Conservation (phyloP, 2,888 invertebrate species). For the Magallana nippona region DNA sequence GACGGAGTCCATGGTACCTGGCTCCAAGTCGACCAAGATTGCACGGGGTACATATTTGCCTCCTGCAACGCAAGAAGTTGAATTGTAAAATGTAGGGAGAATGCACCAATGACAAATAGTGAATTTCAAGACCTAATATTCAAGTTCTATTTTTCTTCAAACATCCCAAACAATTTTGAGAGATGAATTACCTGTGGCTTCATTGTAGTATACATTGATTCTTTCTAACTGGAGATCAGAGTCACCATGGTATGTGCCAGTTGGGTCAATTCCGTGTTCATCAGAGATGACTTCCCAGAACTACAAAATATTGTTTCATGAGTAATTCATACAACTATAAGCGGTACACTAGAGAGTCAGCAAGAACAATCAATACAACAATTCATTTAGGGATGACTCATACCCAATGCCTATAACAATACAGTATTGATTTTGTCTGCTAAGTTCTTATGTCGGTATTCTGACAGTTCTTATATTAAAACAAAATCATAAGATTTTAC, state of each 20-base stretch:
- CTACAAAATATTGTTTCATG: conserved; percentile 53
- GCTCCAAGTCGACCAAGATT: conserved; percentile 95
- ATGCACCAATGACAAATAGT: no score
- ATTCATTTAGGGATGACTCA: conserved; percentile 24
- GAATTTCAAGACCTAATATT: no score
- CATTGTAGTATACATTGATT: conserved; percentile 95
- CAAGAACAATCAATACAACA: conserved; percentile 6
- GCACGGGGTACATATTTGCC: conserved; percentile 96
- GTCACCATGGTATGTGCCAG: conserved; percentile 83
- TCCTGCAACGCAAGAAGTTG: conserved; percentile 52
- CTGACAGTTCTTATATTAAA: no score
- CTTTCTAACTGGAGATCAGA: conserved; percentile 93
- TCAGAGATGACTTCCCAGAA: conserved; percentile 79
- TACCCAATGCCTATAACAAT: neutral
- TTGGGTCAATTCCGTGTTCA: conserved; percentile 78
- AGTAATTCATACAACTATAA: conserved; percentile 13
- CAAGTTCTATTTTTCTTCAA: no score
- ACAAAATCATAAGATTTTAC: no score
- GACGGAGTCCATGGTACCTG: conserved; percentile 98
- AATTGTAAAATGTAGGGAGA: no score
- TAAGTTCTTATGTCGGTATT: neutral
- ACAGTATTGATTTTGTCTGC: conserved; percentile 4
- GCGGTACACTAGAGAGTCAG: neutral
- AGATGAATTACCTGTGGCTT: conserved; percentile 82
- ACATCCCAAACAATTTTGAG: neutral